phyloP scores from a whole-genome alignment of 1,140 invertebrate genomes.

The Asobara japonica region DNA sequence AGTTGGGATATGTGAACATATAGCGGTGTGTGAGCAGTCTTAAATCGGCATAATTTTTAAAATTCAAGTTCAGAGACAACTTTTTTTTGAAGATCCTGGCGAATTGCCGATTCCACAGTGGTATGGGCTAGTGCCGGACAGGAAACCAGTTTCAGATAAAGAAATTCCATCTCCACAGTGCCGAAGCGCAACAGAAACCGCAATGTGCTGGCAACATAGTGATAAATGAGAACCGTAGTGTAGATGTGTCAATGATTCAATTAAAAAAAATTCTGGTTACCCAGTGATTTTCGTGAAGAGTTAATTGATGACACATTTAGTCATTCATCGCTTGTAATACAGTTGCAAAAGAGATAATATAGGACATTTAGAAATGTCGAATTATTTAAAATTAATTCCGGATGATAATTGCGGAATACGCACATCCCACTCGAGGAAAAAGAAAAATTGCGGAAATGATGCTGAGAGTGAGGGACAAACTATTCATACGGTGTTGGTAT shows the following conservation, averaged over 20 bases:
- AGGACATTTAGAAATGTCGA: neutral
- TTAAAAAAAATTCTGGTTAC: neutral
- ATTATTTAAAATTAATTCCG: constrained; percentile 4
- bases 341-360: neutral
- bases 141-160: constrained; percentile 1
- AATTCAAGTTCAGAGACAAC: neutral
- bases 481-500: constrained; percentile 27
- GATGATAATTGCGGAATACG: neutral
- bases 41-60: no score
- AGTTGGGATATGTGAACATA: no score
- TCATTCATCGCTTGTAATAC: neutral
- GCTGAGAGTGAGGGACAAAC: neutral
- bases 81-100: neutral
- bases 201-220: neutral
- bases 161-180: neutral
- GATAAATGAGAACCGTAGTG: no score
- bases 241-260: neutral
- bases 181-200: neutral
- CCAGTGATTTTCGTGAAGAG: neutral
- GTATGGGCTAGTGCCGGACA: neutral
- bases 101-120: neutral
- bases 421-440: neutral
- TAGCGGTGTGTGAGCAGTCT: no score
- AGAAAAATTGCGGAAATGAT: constrained; percentile 8
- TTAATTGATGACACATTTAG: neutral